Percentiles rank a stretch among this genome's conserved stretches.
Conservation (phyloP, 2,797 vertebrate species). For the Oophaga sylvatica region DNA sequence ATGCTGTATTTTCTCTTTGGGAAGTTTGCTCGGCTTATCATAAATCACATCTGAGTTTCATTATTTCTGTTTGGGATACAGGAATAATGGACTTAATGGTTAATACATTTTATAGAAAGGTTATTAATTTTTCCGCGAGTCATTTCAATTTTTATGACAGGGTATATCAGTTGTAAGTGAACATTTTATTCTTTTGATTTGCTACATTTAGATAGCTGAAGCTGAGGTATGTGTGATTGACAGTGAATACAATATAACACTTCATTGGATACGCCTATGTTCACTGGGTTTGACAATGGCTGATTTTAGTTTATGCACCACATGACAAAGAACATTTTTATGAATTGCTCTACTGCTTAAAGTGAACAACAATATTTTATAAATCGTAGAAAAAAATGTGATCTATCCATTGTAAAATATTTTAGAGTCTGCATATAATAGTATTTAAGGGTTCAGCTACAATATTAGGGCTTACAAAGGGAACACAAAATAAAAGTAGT, state of each 20-base stretch:
- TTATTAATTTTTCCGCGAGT: conserved; percentile 23
- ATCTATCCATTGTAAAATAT: background rate
- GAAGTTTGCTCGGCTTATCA: conserved; percentile 20
- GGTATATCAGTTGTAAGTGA: background rate
- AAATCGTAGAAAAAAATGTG: background rate
- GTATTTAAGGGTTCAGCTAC: background rate
- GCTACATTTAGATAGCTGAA: background rate
- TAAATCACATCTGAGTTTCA: conserved; percentile 44
- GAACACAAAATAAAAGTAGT: background rate
- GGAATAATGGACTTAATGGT: background rate
- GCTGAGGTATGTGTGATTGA: background rate
- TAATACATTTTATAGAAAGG: conserved; percentile 26
- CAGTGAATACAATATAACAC: background rate
- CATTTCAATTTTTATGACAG: conserved; percentile 7
- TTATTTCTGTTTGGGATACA: conserved; percentile 16
- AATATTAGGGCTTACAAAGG: background rate
- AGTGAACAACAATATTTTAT: background rate
- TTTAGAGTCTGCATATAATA: background rate
- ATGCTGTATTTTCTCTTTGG: conserved; percentile 35
- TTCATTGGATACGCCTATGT: background rate
- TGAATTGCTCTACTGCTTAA: background rate
- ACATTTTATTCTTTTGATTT: background rate
- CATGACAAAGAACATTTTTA: background rate
- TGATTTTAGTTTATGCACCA: background rate
- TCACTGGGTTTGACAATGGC: background rate